phyloP scores from a whole-genome alignment of 1,140 invertebrate species.

The Anoplolepis gracilipes region DNA sequence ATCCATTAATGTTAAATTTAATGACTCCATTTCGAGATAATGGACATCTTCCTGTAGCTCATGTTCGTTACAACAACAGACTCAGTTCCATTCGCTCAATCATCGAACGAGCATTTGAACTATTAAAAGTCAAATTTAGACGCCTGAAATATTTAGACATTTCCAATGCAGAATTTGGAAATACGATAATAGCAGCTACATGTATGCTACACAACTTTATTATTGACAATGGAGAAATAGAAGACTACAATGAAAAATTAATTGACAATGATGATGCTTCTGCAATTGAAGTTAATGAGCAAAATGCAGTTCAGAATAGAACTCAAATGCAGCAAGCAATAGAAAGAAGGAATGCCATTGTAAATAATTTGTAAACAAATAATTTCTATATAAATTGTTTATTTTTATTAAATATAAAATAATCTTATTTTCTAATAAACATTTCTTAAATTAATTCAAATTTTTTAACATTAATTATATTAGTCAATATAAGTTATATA shows the following conservation, averaged over 20 bases:
- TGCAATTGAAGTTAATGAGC: not conserved
- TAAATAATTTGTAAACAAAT: not conserved
- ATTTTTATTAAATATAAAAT: too few relatives aligned
- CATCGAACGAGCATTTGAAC: not conserved
- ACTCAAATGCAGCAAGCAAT: not conserved
- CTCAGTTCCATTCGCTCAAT: conserved; percentile 7
- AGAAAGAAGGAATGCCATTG: not conserved
- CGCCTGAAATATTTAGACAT: not conserved
- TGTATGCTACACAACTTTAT: conserved; percentile 14
- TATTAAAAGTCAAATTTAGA: not conserved
- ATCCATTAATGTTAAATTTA: not conserved
- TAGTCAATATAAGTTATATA: too few relatives aligned
- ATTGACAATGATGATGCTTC: not conserved
- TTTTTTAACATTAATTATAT: too few relatives aligned
- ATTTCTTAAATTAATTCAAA: too few relatives aligned
- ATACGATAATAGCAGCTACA: not conserved
- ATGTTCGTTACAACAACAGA: not conserved
- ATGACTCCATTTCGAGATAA: conserved; percentile 7
- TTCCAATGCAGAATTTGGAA: not conserved
- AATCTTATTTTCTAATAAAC: too few relatives aligned
- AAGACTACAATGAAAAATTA: not conserved
- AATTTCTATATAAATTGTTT: too few relatives aligned
- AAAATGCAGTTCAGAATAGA: not conserved
- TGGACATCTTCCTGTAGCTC: not conserved
- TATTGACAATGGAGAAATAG: conserved; percentile 1